Base-by-base conservation (phyloP, 2,888 invertebrate species). In the Orchesella flavescens region DNA sequence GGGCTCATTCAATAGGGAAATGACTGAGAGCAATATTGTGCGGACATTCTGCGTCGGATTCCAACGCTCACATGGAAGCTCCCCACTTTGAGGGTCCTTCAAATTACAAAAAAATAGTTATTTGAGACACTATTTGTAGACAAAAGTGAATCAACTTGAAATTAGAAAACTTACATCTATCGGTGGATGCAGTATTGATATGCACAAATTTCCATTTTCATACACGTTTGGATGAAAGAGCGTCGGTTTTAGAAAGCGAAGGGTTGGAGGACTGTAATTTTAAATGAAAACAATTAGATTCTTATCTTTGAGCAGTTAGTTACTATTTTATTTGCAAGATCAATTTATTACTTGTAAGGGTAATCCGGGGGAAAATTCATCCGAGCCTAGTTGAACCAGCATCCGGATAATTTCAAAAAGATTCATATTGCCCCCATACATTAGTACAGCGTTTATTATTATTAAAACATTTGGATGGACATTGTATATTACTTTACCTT, bases 161-260 rank as follows among this genome's bases (percentile, higher is more conserved):
- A 23, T 43, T n/a, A 9, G 49, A 17, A 43, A 44, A n/a, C 61
- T 79, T 73, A 79, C 79, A 53, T 79, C 69, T 15, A 98, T 95
- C 15, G 99, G 99, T 83, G 99, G 98, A 91, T 99, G 99, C 85
- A 99, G 93, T 90, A 99, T 99, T 88, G 98, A 98, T 92, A 99
- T 99, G 92, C 99, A 99, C 83, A 99, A 93, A 91, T 99, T 99
- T 68, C 99, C 99, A 91, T 98, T 99, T 96, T 97, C 99, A 92
- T 99, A 99, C 23, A 99, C 99, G 93, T 99, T 99, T 88, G 99
- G 99, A 92, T 99, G 99, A 98, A 98, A 99, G 89, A 98, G 98
- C 88, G 98, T 97, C 91, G 97, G 93, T 65, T 71, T 79, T 12
- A 72, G 93, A 93, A 99, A 99, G 89, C 97, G 94, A 92, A 99